Evolutionary conservation across 2,797 vertebrate genomes (phyloP).

Genomic region (Channallabes apus): DNA sequence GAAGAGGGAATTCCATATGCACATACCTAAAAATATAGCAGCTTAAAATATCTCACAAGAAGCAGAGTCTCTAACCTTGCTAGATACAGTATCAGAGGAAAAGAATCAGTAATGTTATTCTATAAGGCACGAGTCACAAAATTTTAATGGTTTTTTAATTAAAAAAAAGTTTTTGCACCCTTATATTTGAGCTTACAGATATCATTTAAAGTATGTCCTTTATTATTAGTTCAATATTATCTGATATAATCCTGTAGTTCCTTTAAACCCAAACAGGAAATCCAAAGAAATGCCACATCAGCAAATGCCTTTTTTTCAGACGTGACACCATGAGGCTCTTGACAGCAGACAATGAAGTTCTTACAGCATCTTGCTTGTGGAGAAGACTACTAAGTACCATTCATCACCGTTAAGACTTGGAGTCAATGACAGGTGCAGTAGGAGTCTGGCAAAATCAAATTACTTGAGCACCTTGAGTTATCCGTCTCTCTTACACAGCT

Average conservation of each 20-base stretch:
- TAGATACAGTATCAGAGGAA: neutral
- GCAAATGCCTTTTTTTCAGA: neutral
- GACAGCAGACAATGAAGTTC: conserved; percentile 35
- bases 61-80: neutral
- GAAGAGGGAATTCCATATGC: neutral
- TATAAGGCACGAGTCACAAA: neutral
- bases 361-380: neutral
- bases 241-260: neutral
- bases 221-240: no score
- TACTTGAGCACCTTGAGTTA: conserved; percentile 33
- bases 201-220: neutral
- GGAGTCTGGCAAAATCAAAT: conserved; percentile 49
- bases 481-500: conserved; percentile 32
- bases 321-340: conserved; percentile 10
- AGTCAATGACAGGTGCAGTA: conserved; percentile 49
- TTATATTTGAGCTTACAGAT: neutral
- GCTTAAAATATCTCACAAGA: neutral
- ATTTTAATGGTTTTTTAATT: no score
- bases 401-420: conserved; percentile 27
- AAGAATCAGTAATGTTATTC: neutral
- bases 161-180: neutral
- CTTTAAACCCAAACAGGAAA: neutral
- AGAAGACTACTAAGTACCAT: conserved; percentile 33
- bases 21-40: neutral
- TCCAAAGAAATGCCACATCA: neutral